These are phyloP conservation scores for Phocoena sinus DNA, from an alignment of 2,113 vertebrate species.

Conservation along the genomic window DNA sequence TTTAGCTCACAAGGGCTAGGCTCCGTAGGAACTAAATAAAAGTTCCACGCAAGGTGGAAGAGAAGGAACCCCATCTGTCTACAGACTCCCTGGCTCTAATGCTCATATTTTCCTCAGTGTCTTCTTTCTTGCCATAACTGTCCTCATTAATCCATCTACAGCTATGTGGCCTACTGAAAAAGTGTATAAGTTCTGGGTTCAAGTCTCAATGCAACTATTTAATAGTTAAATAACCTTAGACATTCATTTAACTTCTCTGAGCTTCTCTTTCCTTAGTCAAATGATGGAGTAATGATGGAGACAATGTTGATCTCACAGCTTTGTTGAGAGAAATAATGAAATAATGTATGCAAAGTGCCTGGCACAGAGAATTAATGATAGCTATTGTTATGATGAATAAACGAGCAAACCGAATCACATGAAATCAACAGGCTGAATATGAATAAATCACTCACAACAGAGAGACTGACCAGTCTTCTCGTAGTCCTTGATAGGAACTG, in stretches of 20 bases:
- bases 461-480: neutral
- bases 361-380: neutral
- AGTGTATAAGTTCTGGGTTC: neutral
- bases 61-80: neutral
- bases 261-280: neutral
- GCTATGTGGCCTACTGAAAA: neutral
- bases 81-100: neutral
- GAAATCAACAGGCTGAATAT: neutral
- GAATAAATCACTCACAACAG: neutral
- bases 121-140: neutral
- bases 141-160: neutral
- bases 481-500: neutral
- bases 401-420: neutral
- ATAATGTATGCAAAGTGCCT: neutral
- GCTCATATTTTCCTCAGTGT: neutral
- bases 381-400: neutral
- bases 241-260: neutral
- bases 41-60: neutral
- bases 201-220: neutral
- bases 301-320: neutral
- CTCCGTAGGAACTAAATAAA: neutral
- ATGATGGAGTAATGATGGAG: neutral
- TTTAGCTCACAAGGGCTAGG: neutral
- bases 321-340: slow-evolving; percentile 4
- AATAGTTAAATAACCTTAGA: neutral